Evolutionary conservation across 2,113 vertebrate genomes (phyloP).

Genomic region (Empidonax traillii): DNA sequence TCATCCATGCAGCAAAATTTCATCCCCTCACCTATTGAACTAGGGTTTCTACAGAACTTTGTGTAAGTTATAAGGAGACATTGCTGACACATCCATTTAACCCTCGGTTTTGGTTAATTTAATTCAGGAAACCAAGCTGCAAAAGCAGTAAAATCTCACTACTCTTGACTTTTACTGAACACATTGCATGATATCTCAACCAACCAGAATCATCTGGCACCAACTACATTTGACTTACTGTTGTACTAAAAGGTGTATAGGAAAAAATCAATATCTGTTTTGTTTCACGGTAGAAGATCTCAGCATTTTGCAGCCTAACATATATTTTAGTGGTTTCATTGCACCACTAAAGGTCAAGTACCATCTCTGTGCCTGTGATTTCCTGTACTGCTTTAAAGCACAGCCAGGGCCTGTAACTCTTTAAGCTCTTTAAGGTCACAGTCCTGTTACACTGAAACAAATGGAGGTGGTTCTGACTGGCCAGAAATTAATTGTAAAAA

Average conservation of each 20-base stretch:
- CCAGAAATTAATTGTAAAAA: neutral
- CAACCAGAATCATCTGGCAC: constrained; percentile 1
- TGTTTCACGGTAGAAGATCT: constrained; percentile 54
- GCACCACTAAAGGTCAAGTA: constrained; percentile 55
- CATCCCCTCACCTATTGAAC: accelerated
- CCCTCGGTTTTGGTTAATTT: neutral
- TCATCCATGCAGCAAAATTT: neutral
- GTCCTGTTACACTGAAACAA: neutral
- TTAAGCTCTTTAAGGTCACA: constrained; percentile 16
- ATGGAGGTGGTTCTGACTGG: neutral
- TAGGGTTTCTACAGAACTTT: neutral
- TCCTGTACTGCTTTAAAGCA: constrained; percentile 51
- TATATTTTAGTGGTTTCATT: constrained; percentile 47
- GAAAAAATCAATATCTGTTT: constrained; percentile 63
- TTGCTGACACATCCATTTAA: neutral
- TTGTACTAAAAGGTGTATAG: constrained; percentile 8
- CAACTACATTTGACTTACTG: constrained; percentile 34
- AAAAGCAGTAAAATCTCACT: neutral
- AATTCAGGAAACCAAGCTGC: neutral
- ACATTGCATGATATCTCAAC: neutral
- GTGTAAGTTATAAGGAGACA: neutral
- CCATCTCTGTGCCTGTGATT: constrained; percentile 38
- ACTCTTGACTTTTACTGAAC: neutral
- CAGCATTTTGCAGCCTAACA: constrained; percentile 50
- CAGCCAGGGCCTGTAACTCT: constrained; percentile 43